Evolutionary conservation across 2,888 invertebrate species (phyloP).

Genomic region (Drosophila bunnanda): DNA sequence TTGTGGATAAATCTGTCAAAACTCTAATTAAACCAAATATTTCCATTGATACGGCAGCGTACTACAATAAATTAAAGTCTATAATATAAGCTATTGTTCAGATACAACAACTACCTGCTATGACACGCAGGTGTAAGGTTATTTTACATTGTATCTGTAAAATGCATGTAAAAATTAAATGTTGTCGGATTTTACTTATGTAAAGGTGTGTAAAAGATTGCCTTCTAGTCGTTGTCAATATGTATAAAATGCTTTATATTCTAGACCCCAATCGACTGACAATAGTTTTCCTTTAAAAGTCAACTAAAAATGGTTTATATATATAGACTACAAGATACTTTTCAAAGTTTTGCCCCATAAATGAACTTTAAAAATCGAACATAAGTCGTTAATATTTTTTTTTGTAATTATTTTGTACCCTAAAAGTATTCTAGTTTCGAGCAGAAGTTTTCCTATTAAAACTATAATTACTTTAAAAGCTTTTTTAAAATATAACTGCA

Average conservation of each 20-base stretch:
- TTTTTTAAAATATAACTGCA: not conserved
- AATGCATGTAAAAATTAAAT: not conserved
- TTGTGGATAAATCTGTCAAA: not conserved
- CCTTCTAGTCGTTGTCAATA: not conserved
- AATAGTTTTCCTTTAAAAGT: not conserved
- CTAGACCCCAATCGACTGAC: accelerated
- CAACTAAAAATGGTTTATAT: not conserved
- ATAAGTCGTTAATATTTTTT: not conserved
- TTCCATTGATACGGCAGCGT: not conserved
- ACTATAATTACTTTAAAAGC: not conserved
- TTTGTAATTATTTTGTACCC: not conserved
- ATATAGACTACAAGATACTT: not conserved
- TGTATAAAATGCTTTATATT: not conserved
- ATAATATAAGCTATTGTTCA: not conserved
- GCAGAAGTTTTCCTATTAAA: not conserved
- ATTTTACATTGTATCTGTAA: not conserved
- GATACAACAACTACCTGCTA: not conserved
- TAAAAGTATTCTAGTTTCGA: not conserved
- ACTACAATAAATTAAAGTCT: not conserved
- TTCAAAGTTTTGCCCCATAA: not conserved
- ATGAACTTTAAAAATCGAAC: not conserved
- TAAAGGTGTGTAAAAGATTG: not conserved
- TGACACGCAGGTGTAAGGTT: not conserved
- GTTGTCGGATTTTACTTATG: not conserved
- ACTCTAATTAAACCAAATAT: not conserved